Percentiles rank a stretch among this genome's conserved stretches.
phyloP scores from a whole-genome alignment of 2,888 invertebrate genomes.

The Notodonta dromedarius region DNA sequence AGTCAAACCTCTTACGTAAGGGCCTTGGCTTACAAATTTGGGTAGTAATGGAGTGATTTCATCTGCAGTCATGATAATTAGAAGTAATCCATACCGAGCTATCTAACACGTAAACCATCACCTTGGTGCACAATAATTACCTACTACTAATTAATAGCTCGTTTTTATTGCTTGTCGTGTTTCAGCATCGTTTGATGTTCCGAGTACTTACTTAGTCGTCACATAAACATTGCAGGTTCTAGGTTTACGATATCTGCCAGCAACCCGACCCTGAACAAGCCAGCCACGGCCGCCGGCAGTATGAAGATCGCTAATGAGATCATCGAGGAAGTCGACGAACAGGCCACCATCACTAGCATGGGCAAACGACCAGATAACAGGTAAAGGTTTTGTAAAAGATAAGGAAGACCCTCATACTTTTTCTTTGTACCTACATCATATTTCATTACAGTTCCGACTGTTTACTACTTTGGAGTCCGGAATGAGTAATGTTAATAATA shows the following conservation, averaged over 20 bases:
- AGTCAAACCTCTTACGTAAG: too few species aligned
- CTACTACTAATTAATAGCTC: neutral
- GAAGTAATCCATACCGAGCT: neutral
- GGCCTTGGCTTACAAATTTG: neutral
- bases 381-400: constrained; percentile 26
- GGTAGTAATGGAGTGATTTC: neutral
- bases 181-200: constrained; percentile 7
- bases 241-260: constrained; percentile 74
- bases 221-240: constrained; percentile 50
- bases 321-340: constrained; percentile 92
- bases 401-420: neutral
- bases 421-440: too few species aligned
- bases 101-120: neutral
- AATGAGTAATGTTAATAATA: too few species aligned
- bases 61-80: neutral
- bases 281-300: constrained; percentile 72
- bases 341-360: constrained; percentile 91
- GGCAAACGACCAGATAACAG: constrained; percentile 79
- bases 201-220: neutral
- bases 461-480: too few species aligned
- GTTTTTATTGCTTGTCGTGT: neutral
- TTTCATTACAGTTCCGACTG: too few species aligned
- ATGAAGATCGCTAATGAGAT: constrained; percentile 89
- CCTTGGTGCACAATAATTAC: constrained; percentile 3
- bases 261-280: constrained; percentile 72